Conservation (phyloP, 2,888 invertebrate genomes). For the Lordiphosa fenestrarum region DNA sequence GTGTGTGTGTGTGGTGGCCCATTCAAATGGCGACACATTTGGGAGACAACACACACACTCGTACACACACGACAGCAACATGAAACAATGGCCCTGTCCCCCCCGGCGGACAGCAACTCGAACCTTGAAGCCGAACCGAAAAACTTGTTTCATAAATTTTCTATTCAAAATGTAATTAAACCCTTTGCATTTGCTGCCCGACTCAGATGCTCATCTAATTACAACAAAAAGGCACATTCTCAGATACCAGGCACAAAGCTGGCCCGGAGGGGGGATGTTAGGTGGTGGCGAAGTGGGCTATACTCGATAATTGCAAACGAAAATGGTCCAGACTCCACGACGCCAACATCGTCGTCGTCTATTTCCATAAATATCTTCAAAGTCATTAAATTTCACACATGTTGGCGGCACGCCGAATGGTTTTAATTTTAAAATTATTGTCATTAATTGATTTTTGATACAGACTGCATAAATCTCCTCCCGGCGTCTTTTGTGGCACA, state of each 20-base stretch:
- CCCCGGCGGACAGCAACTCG: slow-evolving; percentile 19
- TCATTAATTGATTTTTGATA: slow-evolving; percentile 78
- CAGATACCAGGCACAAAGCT: slow-evolving; percentile 24
- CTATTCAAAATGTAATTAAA: slow-evolving; percentile 74
- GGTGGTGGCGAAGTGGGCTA: slow-evolving; percentile 35
- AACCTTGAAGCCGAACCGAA: slow-evolving; percentile 34
- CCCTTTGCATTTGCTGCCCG: slow-evolving; percentile 44
- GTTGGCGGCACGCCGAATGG: slow-evolving; percentile 64
- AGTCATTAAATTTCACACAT: slow-evolving; percentile 77
- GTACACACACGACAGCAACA: slow-evolving; percentile 55
- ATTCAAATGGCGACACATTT: too few relatives aligned
- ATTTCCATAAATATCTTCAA: slow-evolving; percentile 76
- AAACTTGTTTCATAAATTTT: slow-evolving; percentile 74
- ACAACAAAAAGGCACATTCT: slow-evolving; percentile 58
- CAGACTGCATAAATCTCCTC: slow-evolving; percentile 62
- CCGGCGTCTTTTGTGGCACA: slow-evolving; percentile 4
- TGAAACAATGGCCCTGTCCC: slow-evolving; percentile 2
- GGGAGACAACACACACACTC: not conserved
- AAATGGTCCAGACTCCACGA: slow-evolving; percentile 29
- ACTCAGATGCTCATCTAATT: slow-evolving; percentile 65
- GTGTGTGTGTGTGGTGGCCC: too few relatives aligned
- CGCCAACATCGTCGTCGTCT: slow-evolving; percentile 14
- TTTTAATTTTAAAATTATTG: slow-evolving; percentile 77
- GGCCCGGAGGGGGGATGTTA: slow-evolving; percentile 3
- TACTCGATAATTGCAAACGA: slow-evolving; percentile 72